Evolutionary conservation across 2,113 vertebrate genomes (phyloP).

Genomic region (Hiodon tergisus): DNA sequence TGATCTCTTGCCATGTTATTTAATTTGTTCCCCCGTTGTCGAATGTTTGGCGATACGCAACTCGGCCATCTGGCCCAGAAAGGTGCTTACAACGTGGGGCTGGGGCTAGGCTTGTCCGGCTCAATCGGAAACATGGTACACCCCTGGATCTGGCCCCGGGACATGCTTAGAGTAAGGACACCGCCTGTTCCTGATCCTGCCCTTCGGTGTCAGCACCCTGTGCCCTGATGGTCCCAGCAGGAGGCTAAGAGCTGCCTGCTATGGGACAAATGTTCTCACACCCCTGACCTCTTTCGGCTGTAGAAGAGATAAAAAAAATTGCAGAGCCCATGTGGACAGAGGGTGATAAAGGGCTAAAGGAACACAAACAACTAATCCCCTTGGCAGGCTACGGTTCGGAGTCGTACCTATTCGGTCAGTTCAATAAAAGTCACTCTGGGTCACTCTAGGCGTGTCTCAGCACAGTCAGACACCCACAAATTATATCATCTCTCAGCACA

Average conservation of each 20-base stretch:
- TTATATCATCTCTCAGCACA: no score
- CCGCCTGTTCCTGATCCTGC: conserved; percentile 48
- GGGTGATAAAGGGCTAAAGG: conserved; percentile 25
- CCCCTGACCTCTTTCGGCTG: conserved; percentile 40
- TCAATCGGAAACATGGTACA: no score
- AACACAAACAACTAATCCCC: not conserved
- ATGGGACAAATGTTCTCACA: conserved; percentile 54
- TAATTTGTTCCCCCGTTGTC: conserved; percentile 48
- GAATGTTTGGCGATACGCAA: conserved; percentile 45
- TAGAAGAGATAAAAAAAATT: conserved; percentile 23
- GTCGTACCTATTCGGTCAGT: no score
- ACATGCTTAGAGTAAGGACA: no score
- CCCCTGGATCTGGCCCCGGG: no score
- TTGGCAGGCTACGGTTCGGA: no score
- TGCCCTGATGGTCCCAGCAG: conserved; percentile 52
- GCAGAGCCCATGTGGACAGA: not conserved
- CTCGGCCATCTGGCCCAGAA: conserved; percentile 51
- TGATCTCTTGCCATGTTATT: conserved; percentile 51
- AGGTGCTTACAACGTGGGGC: conserved; percentile 30
- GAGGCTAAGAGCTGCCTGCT: conserved; percentile 57
- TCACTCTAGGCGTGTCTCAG: no score
- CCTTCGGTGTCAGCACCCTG: conserved; percentile 40
- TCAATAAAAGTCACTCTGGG: no score
- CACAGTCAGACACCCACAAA: no score
- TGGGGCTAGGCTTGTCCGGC: conserved; percentile 10